Evolutionary conservation across 1,140 invertebrate genomes (phyloP).

Genomic region (Aphis gossypii): DNA sequence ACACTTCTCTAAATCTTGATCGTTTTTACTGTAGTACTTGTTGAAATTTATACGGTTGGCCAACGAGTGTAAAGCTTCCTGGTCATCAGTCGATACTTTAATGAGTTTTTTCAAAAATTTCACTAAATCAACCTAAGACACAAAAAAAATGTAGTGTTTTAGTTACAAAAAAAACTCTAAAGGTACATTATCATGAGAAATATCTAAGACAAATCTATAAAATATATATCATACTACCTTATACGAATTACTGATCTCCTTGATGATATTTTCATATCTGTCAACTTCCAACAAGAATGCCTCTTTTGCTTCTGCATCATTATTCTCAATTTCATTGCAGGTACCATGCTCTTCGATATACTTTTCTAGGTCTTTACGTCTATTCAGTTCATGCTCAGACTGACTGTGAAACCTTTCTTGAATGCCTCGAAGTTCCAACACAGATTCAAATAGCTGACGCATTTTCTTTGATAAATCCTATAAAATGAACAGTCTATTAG

Average conservation of each 20-base stretch:
- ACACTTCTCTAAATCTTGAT: conserved; percentile 40
- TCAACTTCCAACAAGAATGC: conserved; percentile 2
- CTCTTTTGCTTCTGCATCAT: neutral
- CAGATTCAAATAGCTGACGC: conserved; percentile 37
- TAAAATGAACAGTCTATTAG: neutral
- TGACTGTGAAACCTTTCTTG: conserved; percentile 44
- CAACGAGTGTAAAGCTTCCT: conserved; percentile 40
- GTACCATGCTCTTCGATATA: conserved; percentile 44
- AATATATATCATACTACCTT: conserved; percentile 14
- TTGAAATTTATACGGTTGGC: conserved; percentile 49
- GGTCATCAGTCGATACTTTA: conserved; percentile 28
- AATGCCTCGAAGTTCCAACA: conserved; percentile 37
- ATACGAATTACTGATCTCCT: neutral
- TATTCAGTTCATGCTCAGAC: neutral
- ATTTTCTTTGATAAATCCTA: conserved; percentile 55
- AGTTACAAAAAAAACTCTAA: neutral
- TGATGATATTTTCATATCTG: conserved; percentile 34
- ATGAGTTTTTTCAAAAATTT: conserved; percentile 54
- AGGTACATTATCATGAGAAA: neutral
- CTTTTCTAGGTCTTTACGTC: conserved; percentile 41
- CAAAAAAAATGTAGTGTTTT: neutral
- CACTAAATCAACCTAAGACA: conserved; percentile 15
- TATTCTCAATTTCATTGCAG: neutral
- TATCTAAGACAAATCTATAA: neutral
- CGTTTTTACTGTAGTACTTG: conserved; percentile 34